Evolutionary conservation across 1,140 invertebrate genomes (phyloP).

Genomic region (Zaprionus capensis): DNA sequence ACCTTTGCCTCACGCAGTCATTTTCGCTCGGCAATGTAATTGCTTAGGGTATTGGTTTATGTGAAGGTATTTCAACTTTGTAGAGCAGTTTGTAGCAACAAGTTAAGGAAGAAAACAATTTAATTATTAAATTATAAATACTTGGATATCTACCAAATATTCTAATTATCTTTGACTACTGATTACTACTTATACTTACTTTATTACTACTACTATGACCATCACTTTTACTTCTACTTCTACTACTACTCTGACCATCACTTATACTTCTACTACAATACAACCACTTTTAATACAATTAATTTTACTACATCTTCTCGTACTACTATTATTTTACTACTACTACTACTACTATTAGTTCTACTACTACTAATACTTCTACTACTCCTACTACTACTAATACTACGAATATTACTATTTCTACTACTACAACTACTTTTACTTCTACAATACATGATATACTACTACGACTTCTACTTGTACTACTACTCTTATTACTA

Average conservation of each 20-base stretch:
- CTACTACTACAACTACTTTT: background rate
- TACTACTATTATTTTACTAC: background rate
- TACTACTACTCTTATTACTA: too few relatives aligned
- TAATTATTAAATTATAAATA: too few relatives aligned
- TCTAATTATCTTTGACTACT: too few relatives aligned
- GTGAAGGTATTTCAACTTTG: background rate
- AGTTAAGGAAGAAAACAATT: background rate
- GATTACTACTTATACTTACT: background rate
- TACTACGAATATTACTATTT: background rate
- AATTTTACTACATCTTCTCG: background rate
- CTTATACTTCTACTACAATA: background rate
- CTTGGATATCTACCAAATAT: background rate
- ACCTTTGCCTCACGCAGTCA: conserved; percentile 34
- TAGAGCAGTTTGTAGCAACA: background rate
- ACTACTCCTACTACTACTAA: background rate
- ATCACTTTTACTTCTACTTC: background rate
- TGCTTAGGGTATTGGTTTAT: conserved; percentile 6
- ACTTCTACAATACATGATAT: background rate
- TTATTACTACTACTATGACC: background rate
- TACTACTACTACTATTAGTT: background rate
- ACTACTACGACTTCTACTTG: background rate
- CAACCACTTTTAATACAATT: background rate
- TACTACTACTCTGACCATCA: background rate
- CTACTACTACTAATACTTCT: background rate
- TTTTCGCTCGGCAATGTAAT: conserved; percentile 37